Conservation (phyloP, 2,888 invertebrate species). For the Sepiola atlantica region DNA sequence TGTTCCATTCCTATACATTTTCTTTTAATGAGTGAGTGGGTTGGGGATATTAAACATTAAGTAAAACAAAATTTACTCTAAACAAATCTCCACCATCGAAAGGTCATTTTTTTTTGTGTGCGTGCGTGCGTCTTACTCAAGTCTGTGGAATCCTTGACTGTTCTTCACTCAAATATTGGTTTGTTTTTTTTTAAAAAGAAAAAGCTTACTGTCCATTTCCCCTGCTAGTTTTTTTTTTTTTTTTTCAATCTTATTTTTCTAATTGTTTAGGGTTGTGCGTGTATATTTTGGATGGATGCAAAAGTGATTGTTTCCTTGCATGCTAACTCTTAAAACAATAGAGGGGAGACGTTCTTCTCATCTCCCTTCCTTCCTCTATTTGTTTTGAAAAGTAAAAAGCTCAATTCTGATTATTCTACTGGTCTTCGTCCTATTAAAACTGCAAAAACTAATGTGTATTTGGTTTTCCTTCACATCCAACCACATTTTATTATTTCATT, state of each 20-base stretch:
- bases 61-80: neutral
- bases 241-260: neutral
- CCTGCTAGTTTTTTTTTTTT: neutral
- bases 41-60: neutral
- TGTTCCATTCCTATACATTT: constrained; percentile 46
- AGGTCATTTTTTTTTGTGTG: constrained; percentile 43
- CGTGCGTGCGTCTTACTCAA: neutral
- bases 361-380: too few species aligned
- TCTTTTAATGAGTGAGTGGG: neutral
- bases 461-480: neutral
- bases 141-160: constrained; percentile 45
- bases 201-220: neutral
- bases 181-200: neutral
- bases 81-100: neutral
- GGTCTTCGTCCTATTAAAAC: neutral
- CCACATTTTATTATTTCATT: neutral
- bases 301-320: neutral
- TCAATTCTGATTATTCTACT: neutral
- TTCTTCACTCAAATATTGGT: neutral
- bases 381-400: neutral
- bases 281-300: neutral
- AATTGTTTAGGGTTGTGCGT: neutral
- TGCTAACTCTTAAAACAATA: neutral
- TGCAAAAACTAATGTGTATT: neutral
- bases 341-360: too few species aligned